Evolutionary conservation across 2,888 invertebrate species (phyloP), one percentile per base, ranked within the genome.

Genomic region (Dichetophora obliterata): DNA sequence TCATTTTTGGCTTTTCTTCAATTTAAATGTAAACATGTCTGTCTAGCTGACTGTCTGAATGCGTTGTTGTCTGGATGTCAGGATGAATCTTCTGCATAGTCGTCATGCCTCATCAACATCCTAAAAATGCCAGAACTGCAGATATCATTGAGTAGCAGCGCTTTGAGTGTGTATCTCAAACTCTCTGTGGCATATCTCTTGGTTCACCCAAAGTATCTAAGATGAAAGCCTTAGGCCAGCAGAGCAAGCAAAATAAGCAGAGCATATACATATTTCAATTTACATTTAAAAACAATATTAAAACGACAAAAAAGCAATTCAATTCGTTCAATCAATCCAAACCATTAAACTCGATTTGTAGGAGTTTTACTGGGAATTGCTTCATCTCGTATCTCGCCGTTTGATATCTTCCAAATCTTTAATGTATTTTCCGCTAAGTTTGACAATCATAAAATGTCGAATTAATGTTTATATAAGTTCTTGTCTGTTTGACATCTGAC

Each of bases 391-490:
- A 27, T 59, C 59, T 59, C 27, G n/a, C 16, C 14, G 27, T 59
- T 59, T 27, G 59, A 59, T 59, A 59, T 27, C 59, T 27, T 24
- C 59, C 11, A 59, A 14, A 27, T 59, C 31, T 31, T 59, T 59
- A 5, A 59, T 59, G 27, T 27, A 27, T 22, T 59, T 59, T 59
- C 27, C 11, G 27, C 14, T 59, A 27, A 11, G 27, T 27, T 59
- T 59, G 59, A 59, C 27, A 27, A 59, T 22, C 59, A 27, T 59
- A 59, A 59, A 59, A 59, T 59, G 16, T 59, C 59, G 9, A 59
- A 59, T 59, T 59, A 59, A 59, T 59, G 59, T 59, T 59, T 27
- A 59, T 59, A 27, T 59, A 11, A 22, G 24, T 59, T 22, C 59
- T 22, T 59, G 27, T 59, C 6, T 22, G 59, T 27, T 59, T 9